Conservation (phyloP, 1,140 invertebrate genomes). For the Spodoptera frugiperda region DNA sequence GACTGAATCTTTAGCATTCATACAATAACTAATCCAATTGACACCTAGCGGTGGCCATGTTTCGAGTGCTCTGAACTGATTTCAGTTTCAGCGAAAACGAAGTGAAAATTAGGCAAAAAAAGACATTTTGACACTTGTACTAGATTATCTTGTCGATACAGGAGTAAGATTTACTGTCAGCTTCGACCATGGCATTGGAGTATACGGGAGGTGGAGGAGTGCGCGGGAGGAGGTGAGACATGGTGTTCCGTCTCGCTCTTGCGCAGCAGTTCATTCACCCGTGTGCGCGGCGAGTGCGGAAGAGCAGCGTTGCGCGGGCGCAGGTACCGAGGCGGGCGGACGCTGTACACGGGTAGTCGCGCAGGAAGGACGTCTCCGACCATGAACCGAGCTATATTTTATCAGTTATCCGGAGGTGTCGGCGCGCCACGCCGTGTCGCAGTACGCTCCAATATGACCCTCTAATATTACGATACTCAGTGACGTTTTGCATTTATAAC, state of each 20-base stretch:
- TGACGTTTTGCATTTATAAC: conserved; percentile 61
- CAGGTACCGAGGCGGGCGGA: conserved; percentile 68
- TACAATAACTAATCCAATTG: conserved; percentile 24
- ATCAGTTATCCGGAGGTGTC: conserved; percentile 82
- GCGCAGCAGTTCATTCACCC: conserved; percentile 83
- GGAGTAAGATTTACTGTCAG: conserved; percentile 65
- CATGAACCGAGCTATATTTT: conserved; percentile 79
- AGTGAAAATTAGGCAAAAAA: conserved; percentile 43
- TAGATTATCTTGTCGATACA: conserved; percentile 73
- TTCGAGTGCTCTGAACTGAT: conserved; percentile 25
- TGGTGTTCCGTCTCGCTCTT: conserved; percentile 66
- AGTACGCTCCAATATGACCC: conserved; percentile 69
- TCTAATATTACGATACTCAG: conserved; percentile 60
- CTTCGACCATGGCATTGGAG: conserved; percentile 78
- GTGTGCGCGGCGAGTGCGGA: conserved; percentile 70
- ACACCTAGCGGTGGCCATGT: conserved; percentile 4
- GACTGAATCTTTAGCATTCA: neutral
- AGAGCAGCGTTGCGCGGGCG: conserved; percentile 69
- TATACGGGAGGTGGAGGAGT: conserved; percentile 48
- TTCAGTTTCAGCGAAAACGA: conserved; percentile 47
- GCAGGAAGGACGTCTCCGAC: conserved; percentile 78
- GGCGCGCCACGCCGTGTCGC: conserved; percentile 74
- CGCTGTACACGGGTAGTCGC: conserved; percentile 63
- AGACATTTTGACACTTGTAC: conserved; percentile 62
- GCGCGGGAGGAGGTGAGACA: conserved; percentile 41